phyloP scores from a whole-genome alignment of 2,888 invertebrate genomes.

The Corythucha ciliata region DNA sequence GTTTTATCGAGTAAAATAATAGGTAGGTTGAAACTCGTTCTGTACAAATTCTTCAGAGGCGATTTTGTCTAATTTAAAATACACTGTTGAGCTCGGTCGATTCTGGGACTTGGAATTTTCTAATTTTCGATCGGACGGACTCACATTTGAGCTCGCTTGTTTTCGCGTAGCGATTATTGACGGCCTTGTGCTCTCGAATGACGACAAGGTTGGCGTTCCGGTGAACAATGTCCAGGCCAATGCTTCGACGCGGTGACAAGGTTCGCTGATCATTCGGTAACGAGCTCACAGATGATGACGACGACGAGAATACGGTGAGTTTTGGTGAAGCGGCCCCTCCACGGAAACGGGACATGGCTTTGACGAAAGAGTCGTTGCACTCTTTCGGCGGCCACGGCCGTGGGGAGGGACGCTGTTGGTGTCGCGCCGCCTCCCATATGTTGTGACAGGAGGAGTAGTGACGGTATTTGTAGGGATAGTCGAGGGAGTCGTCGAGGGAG shows the following conservation, averaged over 20 bases:
- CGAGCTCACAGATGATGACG: no score
- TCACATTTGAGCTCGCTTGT: constrained; percentile 47
- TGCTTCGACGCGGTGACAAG: constrained; percentile 29
- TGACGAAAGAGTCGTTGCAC: constrained; percentile 44
- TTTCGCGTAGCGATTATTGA: constrained; percentile 43
- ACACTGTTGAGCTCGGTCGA: constrained; percentile 26
- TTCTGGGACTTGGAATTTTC: constrained; percentile 33
- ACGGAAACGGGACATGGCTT: constrained; percentile 43
- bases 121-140: constrained; percentile 45
- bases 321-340: constrained; percentile 20
- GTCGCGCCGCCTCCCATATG: constrained; percentile 35
- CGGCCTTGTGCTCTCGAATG: constrained; percentile 43
- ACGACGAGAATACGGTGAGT: constrained; percentile 29
- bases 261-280: neutral
- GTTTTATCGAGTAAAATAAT: no score
- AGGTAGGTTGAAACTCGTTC: no score
- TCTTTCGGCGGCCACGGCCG: constrained; percentile 39
- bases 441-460: constrained; percentile 36
- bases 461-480: constrained; percentile 41
- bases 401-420: constrained; percentile 37
- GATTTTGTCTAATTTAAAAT: constrained; percentile 26
- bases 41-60: no score
- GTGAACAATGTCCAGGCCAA: constrained; percentile 42
- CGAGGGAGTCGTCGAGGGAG: constrained; percentile 44
- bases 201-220: constrained; percentile 44